These are phyloP conservation scores for Adela reaumurella DNA, from an alignment of 2,888 invertebrate species.

Conservation along the genomic window DNA sequence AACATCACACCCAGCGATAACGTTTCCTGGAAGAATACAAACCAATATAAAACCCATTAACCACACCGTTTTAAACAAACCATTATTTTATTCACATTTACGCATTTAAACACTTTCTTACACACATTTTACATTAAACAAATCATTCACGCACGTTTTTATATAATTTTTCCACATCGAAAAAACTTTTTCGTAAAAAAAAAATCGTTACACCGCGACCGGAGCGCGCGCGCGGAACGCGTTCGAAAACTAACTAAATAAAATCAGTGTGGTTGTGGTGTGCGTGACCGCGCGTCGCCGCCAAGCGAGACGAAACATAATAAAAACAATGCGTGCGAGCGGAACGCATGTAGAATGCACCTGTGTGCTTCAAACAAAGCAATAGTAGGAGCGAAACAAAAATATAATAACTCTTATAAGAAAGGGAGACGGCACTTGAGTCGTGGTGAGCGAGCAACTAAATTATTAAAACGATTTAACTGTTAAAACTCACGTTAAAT, in stretches of 20 bases:
- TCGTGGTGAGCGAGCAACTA: constrained; percentile 2
- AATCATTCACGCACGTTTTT: too few species aligned
- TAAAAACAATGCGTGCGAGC: constrained; percentile 28
- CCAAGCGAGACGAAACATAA: constrained; percentile 18
- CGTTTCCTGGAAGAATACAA: too few species aligned
- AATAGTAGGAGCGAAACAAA: constrained; percentile 25
- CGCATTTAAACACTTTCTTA: too few species aligned
- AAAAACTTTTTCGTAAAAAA: too few species aligned
- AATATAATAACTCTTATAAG: constrained; percentile 39
- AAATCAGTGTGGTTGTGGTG: too few species aligned
- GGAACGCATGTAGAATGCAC: constrained; percentile 36
- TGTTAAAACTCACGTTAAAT: constrained; percentile 12
- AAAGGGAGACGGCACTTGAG: constrained; percentile 26
- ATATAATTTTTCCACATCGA: too few species aligned
- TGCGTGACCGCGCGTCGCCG: constrained; percentile 6
- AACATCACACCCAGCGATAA: too few species aligned
- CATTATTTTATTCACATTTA: too few species aligned
- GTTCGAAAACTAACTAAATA: constrained; percentile 36
- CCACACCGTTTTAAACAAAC: too few species aligned
- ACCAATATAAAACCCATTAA: too few species aligned
- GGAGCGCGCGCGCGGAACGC: constrained; percentile 17
- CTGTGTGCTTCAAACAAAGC: constrained; percentile 50
- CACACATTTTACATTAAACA: too few species aligned
- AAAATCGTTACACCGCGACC: constrained; percentile 25
- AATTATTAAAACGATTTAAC: constrained; percentile 18